These are phyloP conservation scores for Amniataba percoides DNA, from an alignment of 2,797 vertebrate genomes.

Conservation along the genomic window DNA sequence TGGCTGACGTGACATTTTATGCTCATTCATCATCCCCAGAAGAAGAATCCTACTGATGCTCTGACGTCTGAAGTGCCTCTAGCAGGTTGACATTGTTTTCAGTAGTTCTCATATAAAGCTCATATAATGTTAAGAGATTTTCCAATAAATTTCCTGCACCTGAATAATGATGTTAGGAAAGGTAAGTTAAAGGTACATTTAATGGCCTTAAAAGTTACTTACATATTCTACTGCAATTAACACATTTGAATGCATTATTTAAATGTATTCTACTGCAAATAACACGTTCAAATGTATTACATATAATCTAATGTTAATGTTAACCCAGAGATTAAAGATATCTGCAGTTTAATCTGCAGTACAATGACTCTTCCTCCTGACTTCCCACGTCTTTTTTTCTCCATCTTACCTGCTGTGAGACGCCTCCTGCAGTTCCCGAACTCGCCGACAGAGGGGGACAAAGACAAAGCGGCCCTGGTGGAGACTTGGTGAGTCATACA, in stretches of 20 bases:
- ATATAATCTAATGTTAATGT: background rate
- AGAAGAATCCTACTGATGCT: background rate
- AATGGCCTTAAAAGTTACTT: background rate
- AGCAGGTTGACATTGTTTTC: background rate
- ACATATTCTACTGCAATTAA: background rate
- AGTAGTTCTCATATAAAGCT: background rate
- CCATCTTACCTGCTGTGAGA: too few relatives aligned
- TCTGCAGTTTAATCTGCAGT: background rate
- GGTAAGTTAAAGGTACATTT: background rate
- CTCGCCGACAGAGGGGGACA: conserved; percentile 69
- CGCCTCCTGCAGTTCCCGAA: conserved; percentile 24
- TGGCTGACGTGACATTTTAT: background rate
- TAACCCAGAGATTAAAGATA: background rate
- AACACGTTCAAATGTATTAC: background rate
- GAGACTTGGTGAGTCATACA: conserved; percentile 76
- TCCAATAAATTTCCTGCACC: background rate
- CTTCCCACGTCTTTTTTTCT: too few relatives aligned
- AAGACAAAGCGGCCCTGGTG: conserved; percentile 15
- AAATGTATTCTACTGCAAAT: background rate
- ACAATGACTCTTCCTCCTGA: background rate
- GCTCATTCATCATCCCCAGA: background rate
- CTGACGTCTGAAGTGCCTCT: background rate
- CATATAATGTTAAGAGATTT: background rate
- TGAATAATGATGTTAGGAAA: background rate
- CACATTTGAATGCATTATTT: background rate